Conservation (phyloP, 2,888 invertebrate genomes). For the Hesperia comma region DNA sequence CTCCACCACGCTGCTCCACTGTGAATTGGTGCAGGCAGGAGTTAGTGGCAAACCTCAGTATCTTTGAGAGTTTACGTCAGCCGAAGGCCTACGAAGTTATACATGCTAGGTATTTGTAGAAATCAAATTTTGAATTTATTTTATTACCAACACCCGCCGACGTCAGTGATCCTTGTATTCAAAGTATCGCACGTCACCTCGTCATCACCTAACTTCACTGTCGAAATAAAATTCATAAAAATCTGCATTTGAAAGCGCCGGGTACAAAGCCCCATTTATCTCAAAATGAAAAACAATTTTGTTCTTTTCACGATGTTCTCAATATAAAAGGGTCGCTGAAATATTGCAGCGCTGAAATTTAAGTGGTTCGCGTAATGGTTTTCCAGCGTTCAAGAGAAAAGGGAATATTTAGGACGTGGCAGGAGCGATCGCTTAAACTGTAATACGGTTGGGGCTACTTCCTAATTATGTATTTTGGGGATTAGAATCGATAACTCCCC, state of each 20-base stretch:
- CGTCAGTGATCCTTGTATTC: neutral
- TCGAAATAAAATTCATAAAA: constrained; percentile 22
- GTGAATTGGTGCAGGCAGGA: no score
- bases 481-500: no score
- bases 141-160: no score
- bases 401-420: neutral
- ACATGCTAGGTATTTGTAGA: no score
- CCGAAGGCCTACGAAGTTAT: no score
- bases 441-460: neutral
- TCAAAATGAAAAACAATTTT: constrained; percentile 31
- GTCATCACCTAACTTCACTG: constrained; percentile 8
- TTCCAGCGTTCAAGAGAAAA: constrained; percentile 18
- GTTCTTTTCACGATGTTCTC: constrained; percentile 28
- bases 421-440: neutral
- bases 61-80: no score
- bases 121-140: no score
- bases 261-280: constrained; percentile 26
- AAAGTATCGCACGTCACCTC: neutral
- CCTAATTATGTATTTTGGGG: no score
- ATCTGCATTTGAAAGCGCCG: constrained; percentile 27
- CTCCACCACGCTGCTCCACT: no score
- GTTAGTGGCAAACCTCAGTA: no score
- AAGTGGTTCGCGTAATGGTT: constrained; percentile 19
- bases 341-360: constrained; percentile 25
- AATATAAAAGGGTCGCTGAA: constrained; percentile 25